These are phyloP conservation scores for Pycnonotus jocosus DNA, from an alignment of 2,113 vertebrate species.

Conservation along the genomic window DNA sequence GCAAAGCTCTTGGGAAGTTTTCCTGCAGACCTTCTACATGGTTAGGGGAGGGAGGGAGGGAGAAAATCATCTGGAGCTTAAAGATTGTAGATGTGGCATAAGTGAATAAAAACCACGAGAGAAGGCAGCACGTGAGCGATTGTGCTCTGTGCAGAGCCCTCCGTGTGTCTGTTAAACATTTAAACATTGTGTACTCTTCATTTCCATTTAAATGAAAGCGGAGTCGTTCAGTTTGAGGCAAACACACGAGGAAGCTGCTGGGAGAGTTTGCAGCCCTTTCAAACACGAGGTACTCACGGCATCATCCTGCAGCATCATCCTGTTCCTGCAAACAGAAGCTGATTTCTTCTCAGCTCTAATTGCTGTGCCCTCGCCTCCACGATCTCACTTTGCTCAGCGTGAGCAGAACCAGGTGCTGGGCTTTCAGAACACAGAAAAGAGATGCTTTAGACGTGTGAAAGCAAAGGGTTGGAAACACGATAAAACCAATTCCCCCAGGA, in stretches of 20 bases:
- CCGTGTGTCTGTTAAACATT: background rate
- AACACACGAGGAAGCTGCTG: background rate
- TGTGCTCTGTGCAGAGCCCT: background rate
- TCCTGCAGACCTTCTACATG: background rate
- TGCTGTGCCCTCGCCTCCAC: background rate
- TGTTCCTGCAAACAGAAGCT: background rate
- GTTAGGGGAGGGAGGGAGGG: background rate
- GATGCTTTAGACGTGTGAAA: background rate
- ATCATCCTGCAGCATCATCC: background rate
- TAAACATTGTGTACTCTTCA: background rate
- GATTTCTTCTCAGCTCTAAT: background rate
- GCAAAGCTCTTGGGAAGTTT: background rate
- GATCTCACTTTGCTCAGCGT: background rate
- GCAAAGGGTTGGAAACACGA: background rate
- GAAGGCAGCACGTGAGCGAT: background rate
- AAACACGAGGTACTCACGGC: background rate
- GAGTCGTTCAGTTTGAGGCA: background rate
- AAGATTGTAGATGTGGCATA: background rate
- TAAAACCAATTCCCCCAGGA: background rate
- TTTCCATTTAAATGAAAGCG: constrained; percentile 52
- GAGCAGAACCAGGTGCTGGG: background rate
- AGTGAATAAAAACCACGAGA: background rate
- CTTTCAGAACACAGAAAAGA: background rate
- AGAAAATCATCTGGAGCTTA: background rate
- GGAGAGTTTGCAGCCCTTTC: background rate